Evolutionary conservation across 2,797 vertebrate species (phyloP), one percentile per base, ranked within the genome.

Genomic region (Alauda arvensis): DNA sequence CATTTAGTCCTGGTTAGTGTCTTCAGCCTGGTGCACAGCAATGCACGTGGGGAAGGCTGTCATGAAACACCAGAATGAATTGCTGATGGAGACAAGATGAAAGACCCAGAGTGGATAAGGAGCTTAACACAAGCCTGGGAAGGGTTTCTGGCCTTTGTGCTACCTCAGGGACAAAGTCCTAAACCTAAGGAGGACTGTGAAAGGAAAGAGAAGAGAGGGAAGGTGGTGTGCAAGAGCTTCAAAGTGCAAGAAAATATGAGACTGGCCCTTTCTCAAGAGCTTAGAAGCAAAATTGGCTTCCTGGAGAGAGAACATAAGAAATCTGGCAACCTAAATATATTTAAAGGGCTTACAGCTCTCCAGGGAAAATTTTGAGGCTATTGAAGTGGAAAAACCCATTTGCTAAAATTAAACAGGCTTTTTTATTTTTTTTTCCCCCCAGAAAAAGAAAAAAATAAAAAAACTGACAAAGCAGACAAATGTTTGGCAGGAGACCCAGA

Each of bases 311-410:
- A 95, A 88, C 80, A 93, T 87, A 82, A 93, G 90, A 96, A 91
- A 80, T 93, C 59, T 93, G 80, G 86, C 76, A 95, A 93, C 92
- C 45, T 82, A 89, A 95, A 91, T 90, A 83, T 79, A 90, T 88
- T 92, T 92, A 88, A 94, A 95, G 90, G 83, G 55, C 74, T 93
- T 84, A 83, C 18, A 60, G 77, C 70, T 95, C 85, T 91, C 93
- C 77, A 70, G 69, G 83, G 62, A 85, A 93, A 93, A 89, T 72
- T 70, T 75, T 78, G 77, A 93, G 88, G 76, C 57, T 93, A 85
- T 93, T 74, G 63, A 95, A 93, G 84, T 83, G 33, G 70, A 90
- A 84, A 94, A 89, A 87, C 29, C 9, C 72, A 80, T 79, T 81
- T 91, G 26, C 65, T 85, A 87, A 79, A 74, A 76, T 94, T 94